These are phyloP conservation scores for Geopemphigus sp. DNA, from an alignment of 1,140 invertebrate genomes.

Conservation along the genomic window DNA sequence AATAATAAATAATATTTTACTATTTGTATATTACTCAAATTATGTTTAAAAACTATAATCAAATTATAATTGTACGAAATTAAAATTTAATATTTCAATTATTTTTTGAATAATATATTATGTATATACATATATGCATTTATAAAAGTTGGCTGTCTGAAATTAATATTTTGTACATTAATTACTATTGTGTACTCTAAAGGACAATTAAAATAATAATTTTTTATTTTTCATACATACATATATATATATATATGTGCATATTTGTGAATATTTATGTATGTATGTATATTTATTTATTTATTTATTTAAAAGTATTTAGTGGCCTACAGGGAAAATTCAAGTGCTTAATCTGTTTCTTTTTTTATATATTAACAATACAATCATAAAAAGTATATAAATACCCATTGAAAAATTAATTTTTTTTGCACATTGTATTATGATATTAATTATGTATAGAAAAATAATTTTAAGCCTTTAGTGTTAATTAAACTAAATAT, in stretches of 20 bases:
- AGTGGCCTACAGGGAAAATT: neutral
- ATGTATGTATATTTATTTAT: too few species aligned
- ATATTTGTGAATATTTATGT: too few species aligned
- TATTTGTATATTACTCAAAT: neutral
- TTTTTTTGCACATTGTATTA: neutral
- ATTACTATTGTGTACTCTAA: slow-evolving; percentile 13
- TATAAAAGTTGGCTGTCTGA: neutral
- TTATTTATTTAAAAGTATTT: slow-evolving; percentile 17
- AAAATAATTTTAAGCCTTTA: neutral
- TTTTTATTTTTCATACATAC: neutral
- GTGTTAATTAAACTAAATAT: neutral
- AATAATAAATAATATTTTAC: too few species aligned
- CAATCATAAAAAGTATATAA: neutral
- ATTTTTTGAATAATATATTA: slow-evolving; percentile 11
- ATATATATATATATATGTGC: too few species aligned
- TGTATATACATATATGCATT: slow-evolving; percentile 11
- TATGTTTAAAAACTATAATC: neutral
- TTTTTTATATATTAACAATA: neutral
- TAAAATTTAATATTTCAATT: slow-evolving; percentile 9
- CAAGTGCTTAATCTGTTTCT: neutral
- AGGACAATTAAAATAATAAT: slow-evolving; percentile 1
- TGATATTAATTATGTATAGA: neutral
- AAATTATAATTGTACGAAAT: neutral
- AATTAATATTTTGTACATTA: neutral
- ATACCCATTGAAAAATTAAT: neutral